Conservation (phyloP, 2,113 vertebrate species). For the Sinocyclocheilus grahami region DNA sequence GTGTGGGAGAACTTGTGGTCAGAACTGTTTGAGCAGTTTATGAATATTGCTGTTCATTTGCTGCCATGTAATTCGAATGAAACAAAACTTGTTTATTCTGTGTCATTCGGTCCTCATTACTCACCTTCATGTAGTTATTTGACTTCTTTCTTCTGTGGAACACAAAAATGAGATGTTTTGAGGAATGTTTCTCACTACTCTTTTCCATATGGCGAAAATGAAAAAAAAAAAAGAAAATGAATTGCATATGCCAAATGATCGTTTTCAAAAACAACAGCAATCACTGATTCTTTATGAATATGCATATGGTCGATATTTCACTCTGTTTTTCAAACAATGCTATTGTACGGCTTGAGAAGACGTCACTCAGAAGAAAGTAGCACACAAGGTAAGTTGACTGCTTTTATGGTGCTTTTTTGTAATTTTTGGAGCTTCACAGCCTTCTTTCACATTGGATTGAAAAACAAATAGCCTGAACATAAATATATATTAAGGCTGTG, state of each 20-base stretch:
- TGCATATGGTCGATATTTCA: background rate
- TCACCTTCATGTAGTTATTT: background rate
- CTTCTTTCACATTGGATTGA: too few relatives aligned
- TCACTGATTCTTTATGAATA: background rate
- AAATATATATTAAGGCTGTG: background rate
- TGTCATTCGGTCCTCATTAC: background rate
- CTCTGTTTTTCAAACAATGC: background rate
- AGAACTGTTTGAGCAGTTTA: constrained; percentile 42
- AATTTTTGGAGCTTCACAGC: background rate
- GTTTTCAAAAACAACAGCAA: background rate
- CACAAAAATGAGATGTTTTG: background rate
- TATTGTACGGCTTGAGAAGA: background rate
- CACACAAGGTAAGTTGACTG: background rate
- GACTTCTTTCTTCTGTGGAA: background rate
- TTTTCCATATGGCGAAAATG: background rate
- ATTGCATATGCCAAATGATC: background rate
- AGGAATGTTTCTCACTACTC: background rate
- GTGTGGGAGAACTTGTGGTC: constrained; percentile 60
- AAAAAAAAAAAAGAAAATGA: background rate
- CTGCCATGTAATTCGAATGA: constrained; percentile 8
- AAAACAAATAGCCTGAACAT: background rate
- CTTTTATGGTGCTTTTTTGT: background rate
- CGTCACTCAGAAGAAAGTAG: background rate
- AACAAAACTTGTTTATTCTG: background rate
- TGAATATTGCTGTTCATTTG: constrained; percentile 32